phyloP scores from a whole-genome alignment of 2,113 vertebrate genomes.

The Brachirus orientalis region DNA sequence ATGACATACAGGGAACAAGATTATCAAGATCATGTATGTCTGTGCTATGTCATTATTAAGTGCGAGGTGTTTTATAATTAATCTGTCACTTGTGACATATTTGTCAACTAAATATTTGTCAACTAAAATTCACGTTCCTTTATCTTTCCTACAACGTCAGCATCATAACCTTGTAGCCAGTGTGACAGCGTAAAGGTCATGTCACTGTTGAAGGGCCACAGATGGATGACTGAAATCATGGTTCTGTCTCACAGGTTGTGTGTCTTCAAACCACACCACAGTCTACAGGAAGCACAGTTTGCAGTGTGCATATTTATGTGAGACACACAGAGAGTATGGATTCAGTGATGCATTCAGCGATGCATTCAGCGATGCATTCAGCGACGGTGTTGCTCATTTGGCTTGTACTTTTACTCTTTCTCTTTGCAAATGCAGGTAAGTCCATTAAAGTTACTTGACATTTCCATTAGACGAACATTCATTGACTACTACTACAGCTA shows the following conservation, averaged over 20 bases:
- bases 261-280: constrained; percentile 6
- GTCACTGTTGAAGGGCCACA: neutral
- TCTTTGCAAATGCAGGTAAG: constrained; percentile 35
- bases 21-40: too few relatives aligned
- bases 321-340: neutral
- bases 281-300: constrained; percentile 8
- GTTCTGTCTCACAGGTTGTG: constrained; percentile 1
- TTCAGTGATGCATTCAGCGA: neutral
- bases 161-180: neutral
- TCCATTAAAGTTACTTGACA: too few relatives aligned
- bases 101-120: too few relatives aligned
- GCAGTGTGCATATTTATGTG: accelerated
- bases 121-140: too few relatives aligned
- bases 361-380: neutral
- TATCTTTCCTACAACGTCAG: too few relatives aligned
- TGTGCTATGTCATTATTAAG: too few relatives aligned
- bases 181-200: neutral
- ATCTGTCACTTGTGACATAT: too few relatives aligned
- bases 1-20: too few relatives aligned
- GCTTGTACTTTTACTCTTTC: constrained; percentile 14
- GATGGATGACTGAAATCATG: neutral
- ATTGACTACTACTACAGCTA: too few relatives aligned
- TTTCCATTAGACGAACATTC: too few relatives aligned
- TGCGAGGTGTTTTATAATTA: too few relatives aligned
- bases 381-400: constrained; percentile 13